Evolutionary conservation across 2,888 invertebrate genomes (phyloP), one percentile per base, ranked within the genome.

Genomic region (Synanthedon andrenaeformis): DNA sequence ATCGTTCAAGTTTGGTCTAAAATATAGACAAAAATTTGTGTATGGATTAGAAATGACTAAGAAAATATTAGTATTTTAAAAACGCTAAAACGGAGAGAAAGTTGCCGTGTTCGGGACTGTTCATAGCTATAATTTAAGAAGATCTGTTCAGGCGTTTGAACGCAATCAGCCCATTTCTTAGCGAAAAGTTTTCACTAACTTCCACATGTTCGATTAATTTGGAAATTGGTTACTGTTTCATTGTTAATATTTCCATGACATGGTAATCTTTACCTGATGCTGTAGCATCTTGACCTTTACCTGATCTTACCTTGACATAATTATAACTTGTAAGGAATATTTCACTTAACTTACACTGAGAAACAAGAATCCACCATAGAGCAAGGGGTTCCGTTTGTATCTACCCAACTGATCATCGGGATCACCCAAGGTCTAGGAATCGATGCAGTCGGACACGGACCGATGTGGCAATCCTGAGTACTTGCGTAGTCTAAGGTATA

Each of bases 401-500:
- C 85, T 28, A 65, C 52, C 63, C 88, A 76, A 61, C 87, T 81
- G 23, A 86, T 69, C 69, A 91, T 89, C 1, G 91, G 91, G 1
- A 89, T 65, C 28, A 89, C 85, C 91, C 91, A 91, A 52, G 89
- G 71, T 2, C 89, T 89, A 3, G 84, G 79, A 65, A 76, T 82
- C 3, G 81, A 64, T n/a, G 79, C 74, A 1, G 59, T 68, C 2
- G 90, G 89, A 62, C 90, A 90, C 2, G 74, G 74, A 1, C 69
- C 74, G 51, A 88, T 79, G 11, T 70, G 63, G 56, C 89, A 90
- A 53, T 82, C 77, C 67, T 89, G 81, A 8, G 62, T 70, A 28
- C 78, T 77, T 13, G 60, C 57, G 57, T 80, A 90, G 61, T 91
- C 89, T 52, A 90, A 66, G 1, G 91, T 90, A 72, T 91, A 91